Evolutionary conservation across 2,113 vertebrate genomes (phyloP).

Genomic region (Fukomys damarensis): DNA sequence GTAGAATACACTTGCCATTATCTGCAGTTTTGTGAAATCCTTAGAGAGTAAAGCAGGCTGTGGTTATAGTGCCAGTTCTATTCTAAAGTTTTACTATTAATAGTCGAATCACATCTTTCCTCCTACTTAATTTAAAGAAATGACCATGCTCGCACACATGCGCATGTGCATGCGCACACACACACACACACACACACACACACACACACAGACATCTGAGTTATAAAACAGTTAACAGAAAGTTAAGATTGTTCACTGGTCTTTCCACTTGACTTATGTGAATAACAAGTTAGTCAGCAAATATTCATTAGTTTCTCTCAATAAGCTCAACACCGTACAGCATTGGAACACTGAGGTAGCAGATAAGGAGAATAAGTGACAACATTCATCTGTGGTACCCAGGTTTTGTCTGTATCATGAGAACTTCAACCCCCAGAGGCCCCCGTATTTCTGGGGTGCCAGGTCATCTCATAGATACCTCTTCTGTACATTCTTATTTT

Average conservation of each 20-base stretch:
- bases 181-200: neutral
- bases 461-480: neutral
- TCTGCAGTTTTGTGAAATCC: neutral
- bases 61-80: neutral
- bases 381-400: neutral
- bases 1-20: neutral
- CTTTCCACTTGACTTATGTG: neutral
- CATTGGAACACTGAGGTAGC: neutral
- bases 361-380: neutral
- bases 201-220: neutral
- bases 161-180: neutral
- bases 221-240: conserved; percentile 5
- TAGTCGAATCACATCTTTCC: neutral
- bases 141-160: neutral
- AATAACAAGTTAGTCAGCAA: neutral
- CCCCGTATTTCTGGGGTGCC: neutral
- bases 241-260: neutral
- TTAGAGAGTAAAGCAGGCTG: neutral
- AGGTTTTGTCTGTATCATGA: neutral
- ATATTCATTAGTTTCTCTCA: neutral
- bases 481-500: neutral
- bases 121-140: neutral
- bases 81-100: conserved; percentile 2
- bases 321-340: neutral
- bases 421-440: neutral